Base-by-base conservation (phyloP, 2,113 vertebrate genomes). In the Aplodontia rufa region DNA sequence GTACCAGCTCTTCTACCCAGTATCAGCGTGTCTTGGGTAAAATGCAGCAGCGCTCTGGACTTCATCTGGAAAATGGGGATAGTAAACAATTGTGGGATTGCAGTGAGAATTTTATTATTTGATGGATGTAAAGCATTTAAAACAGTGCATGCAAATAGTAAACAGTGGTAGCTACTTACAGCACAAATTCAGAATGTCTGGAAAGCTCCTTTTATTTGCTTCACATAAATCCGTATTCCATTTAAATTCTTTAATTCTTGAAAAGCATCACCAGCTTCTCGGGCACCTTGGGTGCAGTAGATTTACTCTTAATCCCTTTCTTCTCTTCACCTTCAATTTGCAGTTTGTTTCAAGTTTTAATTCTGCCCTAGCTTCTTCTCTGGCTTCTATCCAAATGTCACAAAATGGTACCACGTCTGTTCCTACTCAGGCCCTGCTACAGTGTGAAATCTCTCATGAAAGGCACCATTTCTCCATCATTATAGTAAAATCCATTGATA, bases 341-440 rank as follows among this genome's bases (percentile, higher is more conserved):
- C 22, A 47, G 1, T 80, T 69, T 69, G 22, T 55, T 14, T 72
- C 49, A 60, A n/a, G n/a, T 19, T n/a, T 78, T 80, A 42, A 55
- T 37, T 68, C 32, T 60, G 58, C 53, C 51, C 8, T 3, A 30
- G 17, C 12, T 79, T n/a, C 58, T 66, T 69, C 58, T 90, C 76
- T 88, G 78, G 26, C n/a, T 35, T 72, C 42, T 83, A 60, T 79
- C 35, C 75, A 87, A 84, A 78, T 35, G 26, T n/a, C n/a, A 74
- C n/a, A 91, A 66, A 80, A 28, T 53, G 51, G 45, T 32, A 79
- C 12, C 66, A n/a, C 16, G 71, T 94, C 71, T 74, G 24, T 79
- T 49, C 22, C 84, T 86, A 68, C 24, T 62, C 10, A 42, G 55
- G 17, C 30, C 28, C 51, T 90, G 40, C 20, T 80, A 79, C 22